Conservation (phyloP, 2,113 vertebrate genomes). For the Casuarius casuarius region DNA sequence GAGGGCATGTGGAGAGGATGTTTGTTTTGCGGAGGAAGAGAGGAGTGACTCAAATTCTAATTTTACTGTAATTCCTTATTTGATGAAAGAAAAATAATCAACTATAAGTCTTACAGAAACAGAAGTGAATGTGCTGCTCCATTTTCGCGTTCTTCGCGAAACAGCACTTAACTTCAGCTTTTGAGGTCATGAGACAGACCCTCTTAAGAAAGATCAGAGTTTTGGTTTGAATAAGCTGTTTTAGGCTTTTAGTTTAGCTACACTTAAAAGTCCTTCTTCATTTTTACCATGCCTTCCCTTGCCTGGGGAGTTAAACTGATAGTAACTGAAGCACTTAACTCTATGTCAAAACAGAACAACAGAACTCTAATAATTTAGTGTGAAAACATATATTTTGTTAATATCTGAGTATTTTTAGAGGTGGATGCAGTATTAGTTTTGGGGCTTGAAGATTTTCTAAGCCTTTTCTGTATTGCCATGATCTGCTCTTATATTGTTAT, state of each 20-base stretch:
- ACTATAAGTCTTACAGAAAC: background rate
- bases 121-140: background rate
- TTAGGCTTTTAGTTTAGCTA: background rate
- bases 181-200: background rate
- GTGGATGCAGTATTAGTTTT: background rate
- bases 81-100: background rate
- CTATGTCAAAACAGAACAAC: background rate
- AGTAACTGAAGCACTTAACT: background rate
- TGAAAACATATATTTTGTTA: background rate
- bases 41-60: background rate
- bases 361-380: background rate
- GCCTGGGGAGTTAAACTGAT: background rate
- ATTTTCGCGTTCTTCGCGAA: background rate
- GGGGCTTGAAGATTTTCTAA: background rate
- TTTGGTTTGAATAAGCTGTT: background rate
- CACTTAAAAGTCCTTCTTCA: background rate
- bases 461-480: background rate
- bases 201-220: background rate
- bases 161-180: background rate
- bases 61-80: fast-evolving
- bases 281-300: background rate
- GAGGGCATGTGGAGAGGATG: background rate
- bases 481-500: background rate
- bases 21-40: background rate
- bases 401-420: background rate